Evolutionary conservation across 2,888 invertebrate genomes (phyloP).

Genomic region (Plagodis dolabraria): DNA sequence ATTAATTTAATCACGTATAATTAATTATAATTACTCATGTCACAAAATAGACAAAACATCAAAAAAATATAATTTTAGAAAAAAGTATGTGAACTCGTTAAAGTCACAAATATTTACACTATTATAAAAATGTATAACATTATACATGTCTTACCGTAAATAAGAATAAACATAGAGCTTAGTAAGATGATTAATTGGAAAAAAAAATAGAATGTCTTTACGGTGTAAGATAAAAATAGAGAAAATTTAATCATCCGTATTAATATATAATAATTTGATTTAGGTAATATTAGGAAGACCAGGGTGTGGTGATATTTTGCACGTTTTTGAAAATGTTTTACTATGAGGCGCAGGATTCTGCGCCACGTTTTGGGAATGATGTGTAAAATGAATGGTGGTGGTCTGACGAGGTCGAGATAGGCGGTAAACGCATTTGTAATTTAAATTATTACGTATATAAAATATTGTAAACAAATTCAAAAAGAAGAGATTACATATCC

Average conservation of each 20-base stretch:
- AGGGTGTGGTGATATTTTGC: slow-evolving; percentile 85
- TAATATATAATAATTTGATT: slow-evolving; percentile 79
- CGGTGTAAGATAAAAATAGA: slow-evolving; percentile 73
- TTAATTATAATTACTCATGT: slow-evolving; percentile 56
- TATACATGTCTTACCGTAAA: slow-evolving; percentile 79
- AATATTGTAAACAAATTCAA: slow-evolving; percentile 58
- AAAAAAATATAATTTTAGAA: slow-evolving; percentile 62
- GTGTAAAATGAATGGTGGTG: slow-evolving; percentile 65
- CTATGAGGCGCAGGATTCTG: slow-evolving; percentile 73
- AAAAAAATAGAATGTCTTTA: slow-evolving; percentile 67
- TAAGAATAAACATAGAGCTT: slow-evolving; percentile 82
- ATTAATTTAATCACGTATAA: slow-evolving; percentile 35
- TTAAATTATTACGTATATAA: slow-evolving; percentile 57
- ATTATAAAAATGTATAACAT: slow-evolving; percentile 75
- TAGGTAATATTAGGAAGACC: slow-evolving; percentile 83
- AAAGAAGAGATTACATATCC: slow-evolving; percentile 79
- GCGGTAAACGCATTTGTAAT: slow-evolving; percentile 72
- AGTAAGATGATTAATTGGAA: slow-evolving; percentile 79
- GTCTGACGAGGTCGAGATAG: slow-evolving; percentile 58
- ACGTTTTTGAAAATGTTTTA: slow-evolving; percentile 85
- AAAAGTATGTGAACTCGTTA: slow-evolving; percentile 65
- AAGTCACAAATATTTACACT: slow-evolving; percentile 81
- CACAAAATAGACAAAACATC: slow-evolving; percentile 47
- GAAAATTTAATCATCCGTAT: slow-evolving; percentile 74
- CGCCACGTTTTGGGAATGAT: slow-evolving; percentile 69